A percentile compares a stretch with the other conserved stretches of the same genome.
phyloP scores from a whole-genome alignment of 2,113 vertebrate genomes.

The Lepus timidus region DNA sequence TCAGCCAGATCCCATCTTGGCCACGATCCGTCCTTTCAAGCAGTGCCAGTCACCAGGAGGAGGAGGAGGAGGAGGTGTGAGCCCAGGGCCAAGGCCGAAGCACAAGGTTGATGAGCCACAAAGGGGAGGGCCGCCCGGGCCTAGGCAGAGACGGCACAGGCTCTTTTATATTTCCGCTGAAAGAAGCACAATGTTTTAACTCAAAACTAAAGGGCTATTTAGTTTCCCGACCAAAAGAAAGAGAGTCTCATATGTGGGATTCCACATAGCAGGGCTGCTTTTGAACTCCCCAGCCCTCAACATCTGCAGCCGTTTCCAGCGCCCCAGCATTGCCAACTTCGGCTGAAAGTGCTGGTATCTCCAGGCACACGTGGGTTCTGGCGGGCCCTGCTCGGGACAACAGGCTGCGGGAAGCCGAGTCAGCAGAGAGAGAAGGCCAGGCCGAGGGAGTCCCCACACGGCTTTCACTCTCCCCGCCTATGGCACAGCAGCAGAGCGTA shows the following conservation, averaged over 20 bases:
- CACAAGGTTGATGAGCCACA: slow-evolving; percentile 57
- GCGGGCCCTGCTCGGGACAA: slow-evolving; percentile 36
- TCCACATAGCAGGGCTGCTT: slow-evolving; percentile 58
- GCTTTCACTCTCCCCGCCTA: slow-evolving; percentile 18
- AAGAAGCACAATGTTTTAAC: slow-evolving; percentile 70
- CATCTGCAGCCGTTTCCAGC: slow-evolving; percentile 64
- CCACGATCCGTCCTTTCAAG: slow-evolving; percentile 61
- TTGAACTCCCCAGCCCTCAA: slow-evolving; percentile 63
- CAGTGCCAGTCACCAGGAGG: slow-evolving; percentile 33
- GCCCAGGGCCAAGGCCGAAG: neutral
- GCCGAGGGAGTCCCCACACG: neutral
- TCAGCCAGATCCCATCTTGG: slow-evolving; percentile 35
- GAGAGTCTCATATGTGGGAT: slow-evolving; percentile 58
- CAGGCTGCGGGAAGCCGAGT: slow-evolving; percentile 31
- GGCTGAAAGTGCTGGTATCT: slow-evolving; percentile 61
- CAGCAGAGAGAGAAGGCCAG: slow-evolving; percentile 5
- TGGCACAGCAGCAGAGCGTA: neutral
- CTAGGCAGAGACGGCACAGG: neutral
- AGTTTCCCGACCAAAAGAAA: slow-evolving; percentile 65
- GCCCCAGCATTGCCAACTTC: slow-evolving; percentile 71
- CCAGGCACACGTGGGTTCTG: slow-evolving; percentile 52
- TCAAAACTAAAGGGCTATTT: slow-evolving; percentile 67
- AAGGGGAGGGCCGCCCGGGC: neutral
- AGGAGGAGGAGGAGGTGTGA: slow-evolving; percentile 66
- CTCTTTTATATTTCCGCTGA: slow-evolving; percentile 60